Evolutionary conservation across 2,888 invertebrate genomes (phyloP).

Genomic region (Eupelmus urozonus): DNA sequence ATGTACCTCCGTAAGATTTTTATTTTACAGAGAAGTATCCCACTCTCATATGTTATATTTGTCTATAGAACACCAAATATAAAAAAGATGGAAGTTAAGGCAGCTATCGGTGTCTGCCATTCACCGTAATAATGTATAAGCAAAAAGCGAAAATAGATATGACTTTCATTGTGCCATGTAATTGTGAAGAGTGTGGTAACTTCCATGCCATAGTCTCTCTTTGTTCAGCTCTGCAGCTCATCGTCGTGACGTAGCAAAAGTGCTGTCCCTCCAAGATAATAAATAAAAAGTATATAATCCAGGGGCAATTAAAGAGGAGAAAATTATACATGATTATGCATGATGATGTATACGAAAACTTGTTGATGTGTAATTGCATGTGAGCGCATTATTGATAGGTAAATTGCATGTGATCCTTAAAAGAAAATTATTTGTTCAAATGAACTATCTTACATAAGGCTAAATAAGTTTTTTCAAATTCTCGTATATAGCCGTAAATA

Average conservation of each 20-base stretch:
- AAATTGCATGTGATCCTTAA: too few relatives aligned
- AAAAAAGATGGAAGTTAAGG: constrained; percentile 18
- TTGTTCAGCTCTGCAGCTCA: constrained; percentile 73
- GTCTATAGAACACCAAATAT: constrained; percentile 57
- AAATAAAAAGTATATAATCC: constrained; percentile 67
- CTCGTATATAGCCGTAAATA: constrained; percentile 25
- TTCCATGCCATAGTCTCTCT: constrained; percentile 58
- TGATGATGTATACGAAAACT: constrained; percentile 14
- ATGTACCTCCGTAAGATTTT: constrained; percentile 37
- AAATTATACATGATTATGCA: constrained; percentile 50
- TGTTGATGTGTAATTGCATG: constrained; percentile 26
- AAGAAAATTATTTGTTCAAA: too few relatives aligned
- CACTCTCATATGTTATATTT: constrained; percentile 52
- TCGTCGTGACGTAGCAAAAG: constrained; percentile 75
- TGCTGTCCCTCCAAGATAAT: constrained; percentile 77
- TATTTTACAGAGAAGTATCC: constrained; percentile 33
- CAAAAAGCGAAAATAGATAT: constrained; percentile 56
- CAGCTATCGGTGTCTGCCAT: constrained; percentile 10
- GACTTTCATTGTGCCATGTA: constrained; percentile 72
- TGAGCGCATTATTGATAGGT: too few relatives aligned
- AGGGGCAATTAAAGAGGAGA: constrained; percentile 35
- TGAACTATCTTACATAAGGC: too few relatives aligned
- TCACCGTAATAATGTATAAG: constrained; percentile 22
- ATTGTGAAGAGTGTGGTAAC: constrained; percentile 74
- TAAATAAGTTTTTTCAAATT: constrained; percentile 39